These are phyloP conservation scores for Strix uralensis DNA, from an alignment of 2,113 vertebrate genomes.

Conservation along the genomic window DNA sequence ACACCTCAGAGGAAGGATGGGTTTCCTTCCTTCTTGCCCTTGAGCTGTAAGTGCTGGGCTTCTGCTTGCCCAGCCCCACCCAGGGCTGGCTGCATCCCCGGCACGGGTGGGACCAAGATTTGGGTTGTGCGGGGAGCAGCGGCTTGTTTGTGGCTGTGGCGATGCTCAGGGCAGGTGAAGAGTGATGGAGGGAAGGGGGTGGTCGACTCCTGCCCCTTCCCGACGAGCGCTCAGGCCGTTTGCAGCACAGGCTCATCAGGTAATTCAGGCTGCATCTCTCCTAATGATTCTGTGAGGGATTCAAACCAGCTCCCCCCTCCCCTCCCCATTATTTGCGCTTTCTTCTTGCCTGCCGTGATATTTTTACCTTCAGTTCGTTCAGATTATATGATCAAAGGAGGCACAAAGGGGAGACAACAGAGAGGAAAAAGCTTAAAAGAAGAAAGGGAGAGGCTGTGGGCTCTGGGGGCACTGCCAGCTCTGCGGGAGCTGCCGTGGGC, in stretches of 20 bases:
- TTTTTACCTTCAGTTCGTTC: slow-evolving; percentile 73
- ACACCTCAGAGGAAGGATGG: background rate
- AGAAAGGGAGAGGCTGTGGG: slow-evolving; percentile 22
- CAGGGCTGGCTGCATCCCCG: no score
- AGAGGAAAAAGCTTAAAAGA: slow-evolving; percentile 38
- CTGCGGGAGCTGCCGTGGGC: background rate
- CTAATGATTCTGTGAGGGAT: background rate
- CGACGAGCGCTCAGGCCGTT: fast-evolving
- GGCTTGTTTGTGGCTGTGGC: background rate
- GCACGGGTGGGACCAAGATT: fast-evolving
- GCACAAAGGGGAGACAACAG: slow-evolving; percentile 58
- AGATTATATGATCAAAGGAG: slow-evolving; percentile 69
- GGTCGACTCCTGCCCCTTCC: background rate
- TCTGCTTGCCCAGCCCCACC: background rate
- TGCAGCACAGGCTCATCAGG: background rate
- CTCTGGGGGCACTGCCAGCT: background rate
- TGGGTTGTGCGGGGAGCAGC: background rate
- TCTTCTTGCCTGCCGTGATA: slow-evolving; percentile 52
- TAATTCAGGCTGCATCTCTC: background rate
- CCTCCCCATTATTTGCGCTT: slow-evolving; percentile 11
- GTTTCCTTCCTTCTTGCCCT: background rate
- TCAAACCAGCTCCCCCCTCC: background rate
- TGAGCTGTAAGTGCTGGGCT: background rate
- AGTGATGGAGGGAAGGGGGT: background rate
- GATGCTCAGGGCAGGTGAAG: background rate